A percentile compares a stretch with the other conserved stretches of the same genome.
Evolutionary conservation across 2,113 vertebrate genomes (phyloP).

Genomic region (Actenoides lindsayi): DNA sequence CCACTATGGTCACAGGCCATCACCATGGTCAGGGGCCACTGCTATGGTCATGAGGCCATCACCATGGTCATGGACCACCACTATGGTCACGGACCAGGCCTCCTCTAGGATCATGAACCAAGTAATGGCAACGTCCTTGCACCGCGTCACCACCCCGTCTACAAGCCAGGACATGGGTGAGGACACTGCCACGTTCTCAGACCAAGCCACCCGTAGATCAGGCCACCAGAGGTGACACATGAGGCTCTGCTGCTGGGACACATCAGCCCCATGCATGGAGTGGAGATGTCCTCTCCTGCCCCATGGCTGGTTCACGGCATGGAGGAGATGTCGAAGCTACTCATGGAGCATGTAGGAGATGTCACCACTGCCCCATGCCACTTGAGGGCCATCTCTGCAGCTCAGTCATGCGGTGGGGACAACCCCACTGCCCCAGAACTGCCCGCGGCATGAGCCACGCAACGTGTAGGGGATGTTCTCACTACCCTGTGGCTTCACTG

Average conservation of each 20-base stretch:
- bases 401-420: background rate
- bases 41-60: too few species aligned
- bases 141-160: background rate
- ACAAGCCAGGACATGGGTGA: background rate
- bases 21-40: too few species aligned
- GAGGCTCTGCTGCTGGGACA: background rate
- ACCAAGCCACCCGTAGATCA: background rate
- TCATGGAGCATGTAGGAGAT: background rate
- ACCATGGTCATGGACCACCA: background rate
- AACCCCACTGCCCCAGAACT: background rate
- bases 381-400: too few species aligned
- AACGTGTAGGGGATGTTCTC: background rate
- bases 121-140: background rate
- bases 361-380: too few species aligned
- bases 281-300: background rate
- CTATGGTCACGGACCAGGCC: background rate
- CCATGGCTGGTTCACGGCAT: background rate
- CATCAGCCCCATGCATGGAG: too few species aligned
- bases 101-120: background rate
- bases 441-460: background rate
- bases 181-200: background rate
- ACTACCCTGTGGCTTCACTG: fast-evolving
- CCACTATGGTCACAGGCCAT: background rate
- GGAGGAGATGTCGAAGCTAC: background rate
- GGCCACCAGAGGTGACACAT: background rate